Evolutionary conservation across 2,113 vertebrate genomes (phyloP).

Genomic region (Chaetodon auriga): DNA sequence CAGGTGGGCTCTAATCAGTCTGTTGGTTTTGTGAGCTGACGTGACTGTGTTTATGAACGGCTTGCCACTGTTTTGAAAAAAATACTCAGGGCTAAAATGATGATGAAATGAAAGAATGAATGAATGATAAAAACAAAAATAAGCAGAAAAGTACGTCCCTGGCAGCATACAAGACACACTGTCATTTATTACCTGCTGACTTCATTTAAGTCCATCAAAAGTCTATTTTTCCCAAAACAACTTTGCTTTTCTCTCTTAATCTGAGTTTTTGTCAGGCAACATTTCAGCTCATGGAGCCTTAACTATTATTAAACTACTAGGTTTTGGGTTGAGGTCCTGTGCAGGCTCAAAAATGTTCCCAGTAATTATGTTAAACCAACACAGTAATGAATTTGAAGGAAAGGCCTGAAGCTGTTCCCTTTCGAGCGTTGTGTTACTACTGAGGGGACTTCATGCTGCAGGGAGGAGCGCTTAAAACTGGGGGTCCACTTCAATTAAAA

Average conservation of each 20-base stretch:
- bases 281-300: constrained; percentile 16
- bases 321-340: constrained; percentile 50
- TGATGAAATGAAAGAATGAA: no score
- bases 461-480: constrained; percentile 29
- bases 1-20: not conserved
- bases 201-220: not conserved
- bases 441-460: constrained; percentile 34
- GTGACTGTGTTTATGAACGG: not conserved
- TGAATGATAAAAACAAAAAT: no score
- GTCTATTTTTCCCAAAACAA: not conserved
- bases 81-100: not conserved
- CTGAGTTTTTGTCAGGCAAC: not conserved
- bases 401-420: constrained; percentile 75
- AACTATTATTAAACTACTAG: constrained; percentile 32
- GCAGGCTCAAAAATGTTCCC: constrained; percentile 45
- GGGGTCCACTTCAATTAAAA: constrained; percentile 27
- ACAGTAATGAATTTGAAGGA: constrained; percentile 66
- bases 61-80: not conserved
- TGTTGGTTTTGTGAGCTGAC: not conserved
- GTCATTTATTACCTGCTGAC: not conserved
- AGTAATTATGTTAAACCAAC: constrained; percentile 69
- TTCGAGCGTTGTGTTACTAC: constrained; percentile 71
- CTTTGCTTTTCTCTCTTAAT: not conserved
- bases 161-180: not conserved
- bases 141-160: no score